Evolutionary conservation across 2,113 vertebrate species (phyloP).

Genomic region (Rhinolophus ferrumequinum): DNA sequence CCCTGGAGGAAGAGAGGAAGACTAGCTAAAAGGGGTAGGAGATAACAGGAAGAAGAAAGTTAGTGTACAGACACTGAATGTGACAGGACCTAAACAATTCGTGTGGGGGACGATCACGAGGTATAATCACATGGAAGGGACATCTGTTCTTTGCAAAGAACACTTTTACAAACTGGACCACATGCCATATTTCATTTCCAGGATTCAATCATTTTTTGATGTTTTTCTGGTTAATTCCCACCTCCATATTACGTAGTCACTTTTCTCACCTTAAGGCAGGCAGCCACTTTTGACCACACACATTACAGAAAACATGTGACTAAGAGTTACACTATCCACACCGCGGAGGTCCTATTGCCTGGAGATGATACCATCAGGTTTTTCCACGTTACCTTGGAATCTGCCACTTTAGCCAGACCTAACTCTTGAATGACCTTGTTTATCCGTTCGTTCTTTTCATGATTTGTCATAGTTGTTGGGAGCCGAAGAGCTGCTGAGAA

Average conservation of each 20-base stretch:
- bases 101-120: not conserved
- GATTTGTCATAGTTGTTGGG: constrained; percentile 86
- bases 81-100: not conserved
- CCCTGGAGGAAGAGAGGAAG: not conserved
- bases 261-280: not conserved
- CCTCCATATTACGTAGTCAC: not conserved
- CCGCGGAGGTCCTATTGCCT: not conserved
- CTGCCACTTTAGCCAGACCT: constrained; percentile 93
- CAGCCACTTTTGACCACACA: not conserved
- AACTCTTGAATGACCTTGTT: constrained; percentile 91
- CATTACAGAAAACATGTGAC: not conserved
- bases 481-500: constrained; percentile 96
- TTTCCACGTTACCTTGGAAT: constrained; percentile 89
- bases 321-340: not conserved
- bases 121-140: not conserved
- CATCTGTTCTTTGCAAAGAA: not conserved
- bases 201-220: not conserved
- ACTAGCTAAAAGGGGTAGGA: not conserved
- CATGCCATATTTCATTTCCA: not conserved
- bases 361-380: not conserved
- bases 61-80: not conserved
- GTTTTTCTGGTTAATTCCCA: not conserved
- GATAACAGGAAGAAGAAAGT: not conserved
- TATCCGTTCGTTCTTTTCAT: constrained; percentile 91
- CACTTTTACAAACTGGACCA: not conserved